These are phyloP conservation scores for Rallus limicola DNA, from an alignment of 2,113 vertebrate species.

Conservation along the genomic window DNA sequence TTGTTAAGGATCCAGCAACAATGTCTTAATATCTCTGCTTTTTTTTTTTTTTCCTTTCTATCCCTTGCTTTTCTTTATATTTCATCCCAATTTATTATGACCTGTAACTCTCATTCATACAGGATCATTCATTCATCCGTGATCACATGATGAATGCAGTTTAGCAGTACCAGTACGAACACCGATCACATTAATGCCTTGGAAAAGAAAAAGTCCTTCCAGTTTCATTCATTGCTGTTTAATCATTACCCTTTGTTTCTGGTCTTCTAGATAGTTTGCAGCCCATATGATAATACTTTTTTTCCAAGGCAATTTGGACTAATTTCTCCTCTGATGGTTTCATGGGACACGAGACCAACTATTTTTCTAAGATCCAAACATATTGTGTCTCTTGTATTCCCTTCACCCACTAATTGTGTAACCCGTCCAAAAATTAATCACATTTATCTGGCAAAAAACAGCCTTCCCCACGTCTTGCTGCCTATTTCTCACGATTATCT, in stretches of 20 bases:
- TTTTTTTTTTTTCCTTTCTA: background rate
- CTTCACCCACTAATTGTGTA: background rate
- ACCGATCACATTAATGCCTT: background rate
- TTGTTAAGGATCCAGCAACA: background rate
- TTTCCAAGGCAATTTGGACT: slow-evolving; percentile 15
- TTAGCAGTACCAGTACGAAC: background rate
- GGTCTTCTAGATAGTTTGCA: background rate
- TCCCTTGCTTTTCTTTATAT: background rate
- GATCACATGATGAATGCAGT: background rate
- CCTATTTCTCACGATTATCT: background rate
- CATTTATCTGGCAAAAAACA: background rate
- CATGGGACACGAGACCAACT: background rate
- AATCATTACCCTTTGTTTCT: background rate
- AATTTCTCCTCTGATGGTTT: background rate
- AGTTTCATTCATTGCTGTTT: background rate
- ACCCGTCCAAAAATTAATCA: slow-evolving; percentile 17
- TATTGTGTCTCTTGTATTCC: background rate
- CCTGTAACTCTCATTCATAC: background rate
- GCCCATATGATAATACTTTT: background rate
- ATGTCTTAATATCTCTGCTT: background rate
- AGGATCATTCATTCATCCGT: background rate
- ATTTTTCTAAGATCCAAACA: slow-evolving; percentile 11
- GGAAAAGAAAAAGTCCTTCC: background rate
- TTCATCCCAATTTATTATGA: background rate
- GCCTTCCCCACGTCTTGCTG: background rate